Evolutionary conservation across 2,113 vertebrate species (phyloP).

Genomic region (Mesoclemmys tuberculata): DNA sequence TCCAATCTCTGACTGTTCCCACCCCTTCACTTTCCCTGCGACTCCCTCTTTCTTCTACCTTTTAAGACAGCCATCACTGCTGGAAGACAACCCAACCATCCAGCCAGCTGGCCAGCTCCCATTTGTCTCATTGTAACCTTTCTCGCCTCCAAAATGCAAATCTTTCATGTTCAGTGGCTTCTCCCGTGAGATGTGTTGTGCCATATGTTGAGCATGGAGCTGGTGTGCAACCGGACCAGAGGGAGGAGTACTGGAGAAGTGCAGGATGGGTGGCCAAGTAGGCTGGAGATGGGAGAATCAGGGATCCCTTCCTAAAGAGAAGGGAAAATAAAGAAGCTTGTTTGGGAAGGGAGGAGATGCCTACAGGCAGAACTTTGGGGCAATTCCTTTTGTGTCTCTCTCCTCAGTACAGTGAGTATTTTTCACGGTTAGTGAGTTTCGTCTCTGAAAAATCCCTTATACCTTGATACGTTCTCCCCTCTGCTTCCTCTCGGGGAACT

Average conservation of each 20-base stretch:
- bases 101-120: background rate
- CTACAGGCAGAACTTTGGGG: background rate
- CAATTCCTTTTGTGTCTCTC: background rate
- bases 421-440: background rate
- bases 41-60: background rate
- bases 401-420: background rate
- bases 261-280: background rate
- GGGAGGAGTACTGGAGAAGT: background rate
- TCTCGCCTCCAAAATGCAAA: background rate
- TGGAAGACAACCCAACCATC: background rate
- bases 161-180: background rate
- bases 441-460: background rate
- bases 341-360: background rate
- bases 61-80: background rate
- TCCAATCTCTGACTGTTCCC: background rate
- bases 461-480: fast-evolving
- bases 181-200: background rate
- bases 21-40: background rate
- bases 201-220: background rate
- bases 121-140: background rate
- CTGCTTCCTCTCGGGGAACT: fast-evolving
- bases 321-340: background rate
- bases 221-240: background rate
- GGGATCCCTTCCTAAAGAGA: background rate
- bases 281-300: background rate